A percentile compares a stretch with the other conserved stretches of the same genome.
phyloP scores from a whole-genome alignment of 2,888 invertebrate genomes.

The Hermaeophaga mercurialis region DNA sequence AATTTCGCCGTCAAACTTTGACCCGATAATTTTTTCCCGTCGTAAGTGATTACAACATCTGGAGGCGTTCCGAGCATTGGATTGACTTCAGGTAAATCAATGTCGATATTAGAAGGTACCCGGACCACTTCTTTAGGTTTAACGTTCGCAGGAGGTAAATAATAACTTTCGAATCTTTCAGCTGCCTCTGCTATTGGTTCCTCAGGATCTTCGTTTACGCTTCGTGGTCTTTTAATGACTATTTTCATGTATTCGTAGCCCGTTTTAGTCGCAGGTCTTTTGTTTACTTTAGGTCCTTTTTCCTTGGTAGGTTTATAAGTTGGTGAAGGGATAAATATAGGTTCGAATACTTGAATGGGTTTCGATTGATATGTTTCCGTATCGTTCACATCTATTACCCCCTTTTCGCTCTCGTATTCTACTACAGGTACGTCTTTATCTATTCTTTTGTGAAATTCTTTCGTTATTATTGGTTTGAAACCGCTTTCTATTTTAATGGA shows the following conservation, averaged over 20 bases:
- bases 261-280: conserved; percentile 51
- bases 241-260: conserved; percentile 37
- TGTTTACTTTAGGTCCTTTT: conserved; percentile 47
- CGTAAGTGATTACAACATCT: conserved; percentile 74
- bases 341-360: conserved; percentile 73
- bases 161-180: conserved; percentile 73
- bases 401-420: conserved; percentile 60
- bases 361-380: conserved; percentile 58
- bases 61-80: conserved; percentile 49
- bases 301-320: conserved; percentile 62
- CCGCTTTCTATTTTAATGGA: conserved; percentile 84
- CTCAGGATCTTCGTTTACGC: conserved; percentile 52
- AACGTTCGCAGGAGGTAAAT: conserved; percentile 69
- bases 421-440: conserved; percentile 52
- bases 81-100: conserved; percentile 49
- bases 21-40: conserved; percentile 76
- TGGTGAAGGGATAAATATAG: conserved; percentile 82
- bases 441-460: conserved; percentile 63
- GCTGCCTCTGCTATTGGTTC: conserved; percentile 68
- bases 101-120: conserved; percentile 57
- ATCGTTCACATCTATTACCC: conserved; percentile 54
- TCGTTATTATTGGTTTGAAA: conserved; percentile 76
- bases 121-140: conserved; percentile 40
- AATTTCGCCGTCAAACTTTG: conserved; percentile 62
- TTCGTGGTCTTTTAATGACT: conserved; percentile 37